Conservation (phyloP, 2,888 invertebrate species). For the Augochlorella aurata region DNA sequence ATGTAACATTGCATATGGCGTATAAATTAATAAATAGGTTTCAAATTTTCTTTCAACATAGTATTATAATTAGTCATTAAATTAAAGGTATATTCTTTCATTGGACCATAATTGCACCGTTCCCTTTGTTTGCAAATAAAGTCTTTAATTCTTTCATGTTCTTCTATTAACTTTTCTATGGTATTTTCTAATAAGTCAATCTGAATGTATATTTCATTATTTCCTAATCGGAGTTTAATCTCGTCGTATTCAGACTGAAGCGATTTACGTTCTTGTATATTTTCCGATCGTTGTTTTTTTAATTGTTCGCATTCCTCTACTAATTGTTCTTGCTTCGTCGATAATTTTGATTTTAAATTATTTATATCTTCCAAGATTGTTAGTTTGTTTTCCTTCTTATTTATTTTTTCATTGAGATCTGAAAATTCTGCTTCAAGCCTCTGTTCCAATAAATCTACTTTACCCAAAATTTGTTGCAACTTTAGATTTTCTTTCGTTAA, state of each 20-base stretch:
- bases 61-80: conserved; percentile 84
- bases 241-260: conserved; percentile 83
- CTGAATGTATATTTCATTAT: conserved; percentile 88
- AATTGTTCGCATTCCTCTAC: conserved; percentile 83
- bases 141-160: conserved; percentile 87
- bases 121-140: conserved; percentile 87
- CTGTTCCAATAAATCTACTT: conserved; percentile 82
- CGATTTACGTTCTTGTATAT: conserved; percentile 83
- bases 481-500: conserved; percentile 85
- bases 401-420: conserved; percentile 87
- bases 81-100: conserved; percentile 85
- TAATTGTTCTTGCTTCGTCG: conserved; percentile 84
- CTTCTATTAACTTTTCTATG: conserved; percentile 86
- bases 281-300: conserved; percentile 82
- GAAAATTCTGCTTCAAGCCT: conserved; percentile 84
- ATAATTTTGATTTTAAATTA: conserved; percentile 84
- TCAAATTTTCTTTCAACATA: conserved; percentile 80
- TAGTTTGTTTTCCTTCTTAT: conserved; percentile 86
- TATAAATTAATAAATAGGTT: conserved; percentile 65
- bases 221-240: conserved; percentile 84
- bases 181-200: conserved; percentile 88
- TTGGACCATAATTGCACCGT: conserved; percentile 87
- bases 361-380: conserved; percentile 85
- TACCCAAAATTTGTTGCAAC: conserved; percentile 80
- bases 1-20: neutral